Evolutionary conservation across 2,888 invertebrate species (phyloP), one percentile per base, ranked within the genome.

Genomic region (Octonoba sinensis): DNA sequence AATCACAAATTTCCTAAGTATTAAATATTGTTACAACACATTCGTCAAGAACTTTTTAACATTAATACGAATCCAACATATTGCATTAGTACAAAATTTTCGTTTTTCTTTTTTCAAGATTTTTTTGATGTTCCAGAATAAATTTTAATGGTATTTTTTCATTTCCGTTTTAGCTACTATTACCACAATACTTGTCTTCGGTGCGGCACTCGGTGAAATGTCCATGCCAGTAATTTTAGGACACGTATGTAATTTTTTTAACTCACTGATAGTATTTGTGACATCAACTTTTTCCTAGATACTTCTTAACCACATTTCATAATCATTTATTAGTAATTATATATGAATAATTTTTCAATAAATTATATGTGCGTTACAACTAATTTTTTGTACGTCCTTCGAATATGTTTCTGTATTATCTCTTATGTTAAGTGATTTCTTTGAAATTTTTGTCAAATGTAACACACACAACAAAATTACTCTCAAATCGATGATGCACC

Each of bases 171-270:
- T 22, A 84, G 84, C 84, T 24, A 78, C 84, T 22, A 84, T 84
- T 36, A 84, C 84, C 18, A 82, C 78, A 49, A 62, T 84, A 54
- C 69, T 81, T 22, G 83, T 85, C 8, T 74, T 85, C 62, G 85
- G 83, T 15, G 82, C 83, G 0, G 82, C 83, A 13, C 66, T 82
- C 13, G 84, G 84, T 13, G 81, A 85, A 65, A 78, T 83, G 77
- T 79, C 71, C 11, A 82, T 84, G 82, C 84, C 84, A 36, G 84
- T 84, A 13, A 75, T 84, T 54, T 70, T 84, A 67, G 84, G 84
- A 60, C 84, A 84, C 22, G 84, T 84, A 77, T 74, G 84, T 84
- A 27, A 36, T 36, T 6, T 36, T 11, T 36, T 36, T 11, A 36
- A 54, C 8, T 54, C 15, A 12, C 54, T 20, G 6, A 36, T 36